phyloP scores from a whole-genome alignment of 2,113 vertebrate species.

The Brachyhypopomus occidentalis region DNA sequence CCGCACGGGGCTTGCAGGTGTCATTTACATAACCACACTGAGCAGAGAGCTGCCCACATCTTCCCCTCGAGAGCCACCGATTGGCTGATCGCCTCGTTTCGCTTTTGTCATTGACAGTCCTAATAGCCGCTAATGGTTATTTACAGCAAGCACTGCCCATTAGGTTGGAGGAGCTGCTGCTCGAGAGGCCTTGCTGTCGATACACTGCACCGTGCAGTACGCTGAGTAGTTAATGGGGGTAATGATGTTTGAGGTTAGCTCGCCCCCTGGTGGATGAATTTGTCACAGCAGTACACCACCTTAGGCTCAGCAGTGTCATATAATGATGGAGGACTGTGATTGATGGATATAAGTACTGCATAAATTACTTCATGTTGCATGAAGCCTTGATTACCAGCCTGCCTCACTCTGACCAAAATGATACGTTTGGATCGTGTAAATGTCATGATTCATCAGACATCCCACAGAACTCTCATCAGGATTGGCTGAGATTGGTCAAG shows the following conservation, averaged over 20 bases:
- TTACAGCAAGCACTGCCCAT: not conserved
- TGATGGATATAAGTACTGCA: too few species aligned
- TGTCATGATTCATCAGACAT: too few species aligned
- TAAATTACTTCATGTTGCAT: too few species aligned
- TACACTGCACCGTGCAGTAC: slow-evolving; percentile 13
- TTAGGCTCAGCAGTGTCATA: not conserved
- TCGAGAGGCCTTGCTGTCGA: slow-evolving; percentile 1
- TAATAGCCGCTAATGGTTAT: slow-evolving; percentile 2
- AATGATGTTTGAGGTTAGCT: slow-evolving; percentile 3
- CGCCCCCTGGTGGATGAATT: slow-evolving; percentile 26
- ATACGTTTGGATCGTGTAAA: too few species aligned
- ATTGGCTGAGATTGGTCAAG: too few species aligned
- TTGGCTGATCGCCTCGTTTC: not conserved
- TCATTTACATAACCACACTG: slow-evolving; percentile 7
- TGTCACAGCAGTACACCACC: not conserved
- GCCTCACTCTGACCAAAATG: too few species aligned
- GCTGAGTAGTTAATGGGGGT: not conserved
- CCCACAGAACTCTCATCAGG: too few species aligned
- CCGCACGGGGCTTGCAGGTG: not conserved
- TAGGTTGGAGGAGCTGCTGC: not conserved
- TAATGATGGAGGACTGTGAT: too few species aligned
- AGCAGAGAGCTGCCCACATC: not conserved
- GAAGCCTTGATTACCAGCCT: too few species aligned
- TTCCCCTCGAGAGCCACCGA: not conserved
- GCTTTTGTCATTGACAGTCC: not conserved